Percentiles rank a stretch among this genome's conserved stretches.
Evolutionary conservation across 2,113 vertebrate genomes (phyloP).

Genomic region (Peucedramus taeniatus): DNA sequence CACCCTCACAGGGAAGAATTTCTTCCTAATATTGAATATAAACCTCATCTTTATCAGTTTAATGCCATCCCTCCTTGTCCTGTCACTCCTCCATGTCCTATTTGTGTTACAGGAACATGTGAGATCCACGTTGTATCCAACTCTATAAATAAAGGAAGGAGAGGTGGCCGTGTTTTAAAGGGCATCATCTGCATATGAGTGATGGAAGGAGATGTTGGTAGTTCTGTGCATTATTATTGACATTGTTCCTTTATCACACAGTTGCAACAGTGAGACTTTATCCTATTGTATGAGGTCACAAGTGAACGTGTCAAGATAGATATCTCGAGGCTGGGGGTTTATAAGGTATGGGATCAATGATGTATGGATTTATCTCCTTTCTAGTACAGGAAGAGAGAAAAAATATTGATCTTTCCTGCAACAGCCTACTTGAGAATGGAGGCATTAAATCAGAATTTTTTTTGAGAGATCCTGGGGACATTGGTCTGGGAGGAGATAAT

Average conservation of each 20-base stretch:
- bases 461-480: not conserved
- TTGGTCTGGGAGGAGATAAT: not conserved
- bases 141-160: not conserved
- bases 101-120: not conserved
- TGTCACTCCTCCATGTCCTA: not conserved
- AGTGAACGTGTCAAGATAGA: not conserved
- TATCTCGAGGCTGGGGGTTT: not conserved
- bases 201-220: not conserved
- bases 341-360: not conserved
- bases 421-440: not conserved
- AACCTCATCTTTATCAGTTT: not conserved
- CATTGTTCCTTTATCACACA: not conserved
- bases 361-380: not conserved
- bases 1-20: not conserved
- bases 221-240: not conserved
- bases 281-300: not conserved
- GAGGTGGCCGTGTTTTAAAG: not conserved
- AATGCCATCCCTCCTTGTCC: not conserved
- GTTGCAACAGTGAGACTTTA: not conserved
- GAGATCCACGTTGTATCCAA: not conserved
- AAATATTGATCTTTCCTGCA: not conserved
- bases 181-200: not conserved
- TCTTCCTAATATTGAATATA: too few relatives aligned
- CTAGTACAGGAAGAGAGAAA: not conserved
- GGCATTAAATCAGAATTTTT: not conserved